A percentile compares a stretch with the other conserved stretches of the same genome.
Evolutionary conservation across 2,113 vertebrate genomes (phyloP).

Genomic region (Solea solea): DNA sequence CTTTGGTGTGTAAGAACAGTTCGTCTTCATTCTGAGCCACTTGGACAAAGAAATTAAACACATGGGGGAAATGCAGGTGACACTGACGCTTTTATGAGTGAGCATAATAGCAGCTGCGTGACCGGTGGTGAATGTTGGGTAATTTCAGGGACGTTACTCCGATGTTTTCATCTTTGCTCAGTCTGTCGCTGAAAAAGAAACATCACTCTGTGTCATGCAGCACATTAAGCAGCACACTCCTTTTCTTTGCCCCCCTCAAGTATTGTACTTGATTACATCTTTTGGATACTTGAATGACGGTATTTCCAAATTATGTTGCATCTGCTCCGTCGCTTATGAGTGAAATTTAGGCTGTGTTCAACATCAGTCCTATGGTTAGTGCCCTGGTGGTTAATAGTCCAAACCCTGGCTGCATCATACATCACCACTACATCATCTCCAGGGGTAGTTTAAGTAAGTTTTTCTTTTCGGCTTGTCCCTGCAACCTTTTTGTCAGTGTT

Average conservation of each 20-base stretch:
- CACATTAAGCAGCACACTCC: neutral
- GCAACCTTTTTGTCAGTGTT: too few species aligned
- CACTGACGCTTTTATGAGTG: neutral
- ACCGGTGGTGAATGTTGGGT: neutral
- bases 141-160: slow-evolving; percentile 5
- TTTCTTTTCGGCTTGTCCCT: too few species aligned
- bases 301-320: too few species aligned
- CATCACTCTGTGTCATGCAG: neutral
- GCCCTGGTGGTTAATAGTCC: too few species aligned
- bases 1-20: slow-evolving; percentile 2
- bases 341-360: too few species aligned
- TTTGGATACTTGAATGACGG: too few species aligned
- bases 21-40: neutral
- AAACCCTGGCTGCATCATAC: too few species aligned
- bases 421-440: too few species aligned
- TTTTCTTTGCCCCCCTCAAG: neutral
- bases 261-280: neutral
- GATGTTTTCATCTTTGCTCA: neutral
- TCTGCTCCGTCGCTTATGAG: too few species aligned
- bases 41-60: neutral
- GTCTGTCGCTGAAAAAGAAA: neutral
- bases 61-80: neutral
- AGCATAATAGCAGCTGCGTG: slow-evolving; percentile 28
- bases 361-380: too few species aligned
- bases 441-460: too few species aligned